Base-by-base conservation (phyloP, 2,888 invertebrate species). In the Philereme vetulata region DNA sequence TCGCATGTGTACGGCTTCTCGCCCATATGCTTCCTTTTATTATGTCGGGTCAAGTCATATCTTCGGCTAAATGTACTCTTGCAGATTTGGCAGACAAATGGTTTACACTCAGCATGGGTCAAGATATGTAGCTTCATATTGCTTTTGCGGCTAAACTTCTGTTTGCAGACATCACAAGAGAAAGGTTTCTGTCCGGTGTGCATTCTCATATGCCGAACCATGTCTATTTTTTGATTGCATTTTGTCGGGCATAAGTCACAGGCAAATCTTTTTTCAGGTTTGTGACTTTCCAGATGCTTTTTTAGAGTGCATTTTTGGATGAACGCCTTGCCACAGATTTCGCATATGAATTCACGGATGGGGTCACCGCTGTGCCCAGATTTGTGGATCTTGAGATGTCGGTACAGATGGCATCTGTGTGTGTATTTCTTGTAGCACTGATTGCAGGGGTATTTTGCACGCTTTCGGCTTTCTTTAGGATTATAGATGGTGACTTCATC, bases 321-420 rank as follows among this genome's bases (percentile, higher is more conserved):
- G 7, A 48, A 55, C 7, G 34, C 11, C 3, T 43, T 48, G 9
- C 21, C 48, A 34, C 54, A 54, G 0, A 10, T 10, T 5, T 46
- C 46, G 34, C 54, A 54, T 1, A 34, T 40, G 8, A 11, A 38
- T 5, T 33, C 11, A 5, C 47, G 8, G 32, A 6, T 8, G 6
- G 38, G 38, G 6, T 4, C 4, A 5, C 38, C 38, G 7, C 3
- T 4, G 7, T 8, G 38, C 38, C 7, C 38, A 3, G 8, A 0
- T 38, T 8, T 67, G 56, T 90, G 90, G 0, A 88, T 83, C 4
- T 9, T 59, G 4, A 56, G 11, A n/a, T 56, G 58, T 21, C 58
- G 47, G 34, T 59, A 56, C 11, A 66, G 48, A 5, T 66, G 54
- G 9, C 45, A 63, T 33, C 46, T 49, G 8, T 56, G 59, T 4